phyloP scores from a whole-genome alignment of 2,888 invertebrate species.

The Marasmarcha lunaedactyla region DNA sequence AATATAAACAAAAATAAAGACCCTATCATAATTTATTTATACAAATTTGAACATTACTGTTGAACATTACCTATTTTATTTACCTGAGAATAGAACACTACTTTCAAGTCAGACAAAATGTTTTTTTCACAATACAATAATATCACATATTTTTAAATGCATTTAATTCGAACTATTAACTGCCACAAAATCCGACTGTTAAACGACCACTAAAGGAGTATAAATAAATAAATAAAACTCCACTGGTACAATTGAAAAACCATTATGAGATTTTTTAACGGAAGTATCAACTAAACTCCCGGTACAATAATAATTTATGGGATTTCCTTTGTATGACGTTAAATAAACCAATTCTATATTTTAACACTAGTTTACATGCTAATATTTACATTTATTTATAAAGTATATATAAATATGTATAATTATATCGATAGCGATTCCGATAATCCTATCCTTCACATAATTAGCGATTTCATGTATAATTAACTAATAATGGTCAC shows the following conservation, averaged over 20 bases:
- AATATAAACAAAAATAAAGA: background rate
- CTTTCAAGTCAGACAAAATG: conserved; percentile 68
- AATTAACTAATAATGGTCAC: conserved; percentile 70
- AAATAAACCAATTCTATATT: conserved; percentile 70
- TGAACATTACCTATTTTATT: conserved; percentile 30
- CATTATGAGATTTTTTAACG: conserved; percentile 67
- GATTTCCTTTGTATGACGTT: conserved; percentile 64
- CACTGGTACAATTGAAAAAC: conserved; percentile 69
- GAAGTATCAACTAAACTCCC: conserved; percentile 62
- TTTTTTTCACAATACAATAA: conserved; percentile 61
- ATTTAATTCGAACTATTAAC: conserved; percentile 51
- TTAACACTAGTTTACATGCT: conserved; percentile 65
- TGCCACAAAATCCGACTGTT: conserved; percentile 31
- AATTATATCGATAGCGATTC: conserved; percentile 64
- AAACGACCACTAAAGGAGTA: conserved; percentile 40
- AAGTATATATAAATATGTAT: conserved; percentile 69
- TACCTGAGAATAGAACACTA: conserved; percentile 53
- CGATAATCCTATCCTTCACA: conserved; percentile 59
- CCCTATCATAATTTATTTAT: conserved; percentile 20
- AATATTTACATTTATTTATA: conserved; percentile 70
- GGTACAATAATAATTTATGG: conserved; percentile 69
- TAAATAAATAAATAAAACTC: conserved; percentile 61
- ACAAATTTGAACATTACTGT: conserved; percentile 41
- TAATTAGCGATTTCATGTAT: conserved; percentile 62
- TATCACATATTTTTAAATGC: conserved; percentile 70